Conservation (phyloP, 1,140 invertebrate species). For the Caerostris darwini region DNA sequence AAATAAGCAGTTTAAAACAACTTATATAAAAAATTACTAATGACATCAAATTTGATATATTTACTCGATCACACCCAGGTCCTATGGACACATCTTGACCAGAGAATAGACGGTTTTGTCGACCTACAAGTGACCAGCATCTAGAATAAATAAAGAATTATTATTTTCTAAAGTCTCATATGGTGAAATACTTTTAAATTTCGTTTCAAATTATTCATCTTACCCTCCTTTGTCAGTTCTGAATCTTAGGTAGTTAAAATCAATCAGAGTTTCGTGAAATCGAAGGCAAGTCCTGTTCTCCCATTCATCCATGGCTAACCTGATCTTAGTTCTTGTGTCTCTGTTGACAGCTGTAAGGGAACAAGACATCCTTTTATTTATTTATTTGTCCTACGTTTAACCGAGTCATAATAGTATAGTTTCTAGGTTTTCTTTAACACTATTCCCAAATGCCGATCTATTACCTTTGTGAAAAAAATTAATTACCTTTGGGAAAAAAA, state of each 20-base stretch:
- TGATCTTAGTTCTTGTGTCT: slow-evolving; percentile 60
- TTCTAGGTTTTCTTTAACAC: too few species aligned
- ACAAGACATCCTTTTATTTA: not conserved
- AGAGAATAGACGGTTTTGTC: slow-evolving; percentile 22
- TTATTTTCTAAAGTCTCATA: not conserved
- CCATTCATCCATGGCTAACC: slow-evolving; percentile 79
- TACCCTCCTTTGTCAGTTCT: slow-evolving; percentile 75
- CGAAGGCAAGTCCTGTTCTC: slow-evolving; percentile 79
- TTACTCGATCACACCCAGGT: slow-evolving; percentile 77
- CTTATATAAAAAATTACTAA: not conserved
- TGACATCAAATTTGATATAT: not conserved
- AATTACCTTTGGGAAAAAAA: too few species aligned
- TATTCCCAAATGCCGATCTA: too few species aligned
- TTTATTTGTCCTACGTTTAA: too few species aligned
- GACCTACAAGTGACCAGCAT: slow-evolving; percentile 78
- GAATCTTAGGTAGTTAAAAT: slow-evolving; percentile 77
- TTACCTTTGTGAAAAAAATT: too few species aligned
- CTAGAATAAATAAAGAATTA: slow-evolving; percentile 19
- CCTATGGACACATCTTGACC: slow-evolving; percentile 79
- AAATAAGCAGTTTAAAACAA: not conserved
- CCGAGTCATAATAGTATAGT: too few species aligned
- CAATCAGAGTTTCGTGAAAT: slow-evolving; percentile 74
- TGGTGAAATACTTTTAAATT: not conserved
- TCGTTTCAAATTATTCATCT: not conserved
- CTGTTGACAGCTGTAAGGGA: slow-evolving; percentile 71